Base-by-base conservation (phyloP, 1,140 invertebrate species). In the Orchesella cincta region DNA sequence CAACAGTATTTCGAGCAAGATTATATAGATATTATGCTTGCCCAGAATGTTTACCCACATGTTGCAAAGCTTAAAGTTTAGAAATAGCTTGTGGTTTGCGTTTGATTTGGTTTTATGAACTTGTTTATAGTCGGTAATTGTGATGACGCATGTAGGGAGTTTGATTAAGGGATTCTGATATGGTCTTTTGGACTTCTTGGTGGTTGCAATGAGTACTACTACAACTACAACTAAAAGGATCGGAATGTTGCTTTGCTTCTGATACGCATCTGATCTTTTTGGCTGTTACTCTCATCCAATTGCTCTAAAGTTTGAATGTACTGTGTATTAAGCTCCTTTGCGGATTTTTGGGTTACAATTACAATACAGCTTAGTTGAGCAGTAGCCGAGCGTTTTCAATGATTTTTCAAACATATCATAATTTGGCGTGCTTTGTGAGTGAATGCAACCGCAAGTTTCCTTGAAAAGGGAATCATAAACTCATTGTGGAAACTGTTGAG, bases 111-210 rank as follows among this genome's bases (percentile, higher is more conserved):
- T 57, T 57, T 57, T 57, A 57, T 57, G 23, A 23, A 57, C 52
- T 57, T 57, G 52, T 57, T 57, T 57, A 57, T 26, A 57, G 52
- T n/a, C 52, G 23, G 52, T 57, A 57, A 57, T 57, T 57, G 52
- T 26, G 52, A 57, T 57, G 52, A 57, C 52, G 52, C 23, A 57
- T 8, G 39, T 46, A 46, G 39, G 39, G 39, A 46, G 39, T 18
- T 46, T 46, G 39, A 8, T 46, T 46, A 46, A 46, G 39, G 39
- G 39, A 46, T 46, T 46, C 39, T 46, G 39, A 18, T 46, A 46
- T 46, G 39, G 39, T 46, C 18, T 8, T 46, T 46, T 8, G 39
- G 39, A n/a, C 39, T 46, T 8, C 39, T 46, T 46, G 39, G 39
- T 46, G 39, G 39, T 46, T 46, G 5, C n/a, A n/a, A n/a, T n/a